phyloP scores from a whole-genome alignment of 1,140 invertebrate genomes.

The Drosophila ficusphila region DNA sequence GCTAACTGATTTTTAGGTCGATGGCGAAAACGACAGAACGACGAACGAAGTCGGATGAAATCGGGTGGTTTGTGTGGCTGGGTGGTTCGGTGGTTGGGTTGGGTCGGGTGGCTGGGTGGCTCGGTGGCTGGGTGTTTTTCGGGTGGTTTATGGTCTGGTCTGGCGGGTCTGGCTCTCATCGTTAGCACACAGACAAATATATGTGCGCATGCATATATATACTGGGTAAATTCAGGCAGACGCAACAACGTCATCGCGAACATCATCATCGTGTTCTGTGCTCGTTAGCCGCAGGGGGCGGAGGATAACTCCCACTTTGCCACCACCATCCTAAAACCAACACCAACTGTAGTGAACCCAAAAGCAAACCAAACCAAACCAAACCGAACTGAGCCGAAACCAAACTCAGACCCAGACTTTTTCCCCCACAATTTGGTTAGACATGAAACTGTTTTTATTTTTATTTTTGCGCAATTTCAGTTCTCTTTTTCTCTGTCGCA shows the following conservation, averaged over 20 bases:
- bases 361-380: slow-evolving; percentile 39
- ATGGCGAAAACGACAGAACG: slow-evolving; percentile 70
- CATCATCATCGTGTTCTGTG: slow-evolving; percentile 35
- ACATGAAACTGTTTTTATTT: slow-evolving; percentile 59
- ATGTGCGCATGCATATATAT: slow-evolving; percentile 7
- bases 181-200: slow-evolving; percentile 29
- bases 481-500: slow-evolving; percentile 4
- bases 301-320: slow-evolving; percentile 10
- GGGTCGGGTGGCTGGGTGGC: slow-evolving; percentile 16
- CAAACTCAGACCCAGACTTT: slow-evolving; percentile 38
- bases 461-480: slow-evolving; percentile 54
- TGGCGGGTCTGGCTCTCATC: slow-evolving; percentile 51
- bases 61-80: slow-evolving; percentile 32
- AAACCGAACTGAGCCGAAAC: slow-evolving; percentile 43
- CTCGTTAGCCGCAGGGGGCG: slow-evolving; percentile 22
- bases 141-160: slow-evolving; percentile 48
- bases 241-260: slow-evolving; percentile 44
- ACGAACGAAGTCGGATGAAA: slow-evolving; percentile 44
- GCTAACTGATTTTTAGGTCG: slow-evolving; percentile 81
- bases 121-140: slow-evolving; percentile 10
- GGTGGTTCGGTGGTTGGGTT: background rate
- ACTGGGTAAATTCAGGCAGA: slow-evolving; percentile 39
- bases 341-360: slow-evolving; percentile 28
- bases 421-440: slow-evolving; percentile 44
- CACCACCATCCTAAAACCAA: slow-evolving; percentile 5